These are phyloP conservation scores for Drosophila longiperda DNA, from an alignment of 2,888 invertebrate genomes.

Conservation along the genomic window DNA sequence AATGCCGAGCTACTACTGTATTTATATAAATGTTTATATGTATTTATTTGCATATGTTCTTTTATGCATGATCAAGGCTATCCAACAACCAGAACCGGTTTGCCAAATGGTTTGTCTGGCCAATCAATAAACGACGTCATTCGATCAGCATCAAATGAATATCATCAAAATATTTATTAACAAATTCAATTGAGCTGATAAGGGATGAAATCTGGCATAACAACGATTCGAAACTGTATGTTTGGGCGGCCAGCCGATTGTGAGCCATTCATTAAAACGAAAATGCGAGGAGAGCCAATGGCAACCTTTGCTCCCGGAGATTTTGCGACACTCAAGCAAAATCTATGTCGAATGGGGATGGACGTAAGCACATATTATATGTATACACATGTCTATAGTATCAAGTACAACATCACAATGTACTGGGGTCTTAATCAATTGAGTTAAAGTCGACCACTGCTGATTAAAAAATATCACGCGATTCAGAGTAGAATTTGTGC, in stretches of 20 bases:
- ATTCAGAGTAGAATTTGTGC: constrained; percentile 78
- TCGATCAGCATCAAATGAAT: constrained; percentile 12
- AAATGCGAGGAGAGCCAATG: constrained; percentile 23
- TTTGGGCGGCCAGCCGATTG: not conserved
- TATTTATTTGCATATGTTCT: not conserved
- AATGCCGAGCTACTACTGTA: not conserved
- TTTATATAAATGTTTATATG: not conserved
- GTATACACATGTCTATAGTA: constrained; percentile 26
- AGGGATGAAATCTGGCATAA: constrained; percentile 17
- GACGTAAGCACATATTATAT: constrained; percentile 6
- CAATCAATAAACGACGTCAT: constrained; percentile 27
- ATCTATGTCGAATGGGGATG: constrained; percentile 57
- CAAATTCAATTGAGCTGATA: constrained; percentile 25
- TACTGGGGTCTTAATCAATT: constrained; percentile 71
- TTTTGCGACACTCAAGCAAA: constrained; percentile 53
- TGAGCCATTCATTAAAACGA: constrained; percentile 59
- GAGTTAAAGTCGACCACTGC: constrained; percentile 55
- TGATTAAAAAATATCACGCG: constrained; percentile 81
- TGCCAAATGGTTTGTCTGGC: not conserved
- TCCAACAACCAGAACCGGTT: constrained; percentile 1
- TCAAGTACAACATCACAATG: constrained; percentile 34
- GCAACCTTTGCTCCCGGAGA: constrained; percentile 80
- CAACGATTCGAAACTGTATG: constrained; percentile 12
- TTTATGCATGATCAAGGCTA: not conserved
- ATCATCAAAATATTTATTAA: constrained; percentile 9